These are phyloP conservation scores for Selene dorsalis DNA, from an alignment of 2,797 vertebrate species.

Conservation along the genomic window DNA sequence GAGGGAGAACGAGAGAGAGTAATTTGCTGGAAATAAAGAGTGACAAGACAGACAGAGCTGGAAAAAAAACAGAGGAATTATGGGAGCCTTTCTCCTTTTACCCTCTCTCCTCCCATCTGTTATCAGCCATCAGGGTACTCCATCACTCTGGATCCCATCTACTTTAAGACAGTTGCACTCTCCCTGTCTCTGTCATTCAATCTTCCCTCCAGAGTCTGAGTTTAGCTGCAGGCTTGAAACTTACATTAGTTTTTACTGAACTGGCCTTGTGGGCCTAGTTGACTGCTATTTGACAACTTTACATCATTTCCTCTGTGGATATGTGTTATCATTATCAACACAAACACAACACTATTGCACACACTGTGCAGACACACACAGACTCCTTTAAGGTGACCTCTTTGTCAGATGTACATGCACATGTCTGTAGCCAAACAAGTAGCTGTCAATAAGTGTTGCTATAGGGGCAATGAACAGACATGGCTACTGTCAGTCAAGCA, in stretches of 20 bases:
- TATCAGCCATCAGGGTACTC: conserved; percentile 72
- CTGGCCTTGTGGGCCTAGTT: conserved; percentile 35
- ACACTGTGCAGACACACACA: background rate
- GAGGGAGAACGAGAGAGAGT: conserved; percentile 40
- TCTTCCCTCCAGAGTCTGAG: conserved; percentile 30
- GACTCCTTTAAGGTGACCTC: conserved; percentile 58
- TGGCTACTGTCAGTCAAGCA: conserved; percentile 42
- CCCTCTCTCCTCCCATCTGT: conserved; percentile 58
- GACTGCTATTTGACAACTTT: conserved; percentile 31
- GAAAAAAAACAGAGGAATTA: conserved; percentile 61
- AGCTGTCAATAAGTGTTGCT: conserved; percentile 60
- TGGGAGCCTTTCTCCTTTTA: conserved; percentile 65
- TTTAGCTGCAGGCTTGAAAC: conserved; percentile 50
- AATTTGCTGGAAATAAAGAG: conserved; percentile 72
- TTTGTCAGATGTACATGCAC: conserved; percentile 18
- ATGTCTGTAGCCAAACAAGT: conserved; percentile 39
- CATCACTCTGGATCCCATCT: conserved; percentile 73
- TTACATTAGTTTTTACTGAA: conserved; percentile 35
- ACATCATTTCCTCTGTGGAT: conserved; percentile 37
- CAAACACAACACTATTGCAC: background rate
- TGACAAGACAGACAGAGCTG: conserved; percentile 55
- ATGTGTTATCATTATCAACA: conserved; percentile 13
- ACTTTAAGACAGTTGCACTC: conserved; percentile 65
- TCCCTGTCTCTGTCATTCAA: conserved; percentile 65
- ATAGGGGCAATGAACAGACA: conserved; percentile 30